These are phyloP conservation scores for Triplophysa dalaica DNA, from an alignment of 2,113 vertebrate genomes.

Conservation along the genomic window DNA sequence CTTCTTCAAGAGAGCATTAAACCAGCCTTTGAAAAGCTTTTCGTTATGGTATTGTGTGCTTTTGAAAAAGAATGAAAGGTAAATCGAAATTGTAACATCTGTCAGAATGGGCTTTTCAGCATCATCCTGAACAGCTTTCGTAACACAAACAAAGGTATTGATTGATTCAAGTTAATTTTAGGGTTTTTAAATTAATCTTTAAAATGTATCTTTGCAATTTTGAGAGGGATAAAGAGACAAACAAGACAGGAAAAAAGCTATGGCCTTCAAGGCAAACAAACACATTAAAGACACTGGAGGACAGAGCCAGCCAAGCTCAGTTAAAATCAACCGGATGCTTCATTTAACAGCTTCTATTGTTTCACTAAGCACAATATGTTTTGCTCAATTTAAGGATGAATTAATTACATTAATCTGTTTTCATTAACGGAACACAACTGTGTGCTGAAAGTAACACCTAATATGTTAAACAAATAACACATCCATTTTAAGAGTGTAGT, in stretches of 20 bases:
- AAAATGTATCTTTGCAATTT: conserved; percentile 63
- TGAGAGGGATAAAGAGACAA: conserved; percentile 50
- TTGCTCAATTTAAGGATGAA: conserved; percentile 21
- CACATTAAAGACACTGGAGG: conserved; percentile 70
- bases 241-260: conserved; percentile 60
- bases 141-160: conserved; percentile 75
- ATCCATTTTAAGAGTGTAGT: neutral
- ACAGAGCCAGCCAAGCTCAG: conserved; percentile 72
- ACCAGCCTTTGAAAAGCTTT: conserved; percentile 78
- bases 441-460: too few relatives aligned
- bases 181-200: conserved; percentile 70
- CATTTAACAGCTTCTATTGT: conserved; percentile 73
- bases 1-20: conserved; percentile 66
- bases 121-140: conserved; percentile 62
- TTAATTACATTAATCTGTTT: neutral
- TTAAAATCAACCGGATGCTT: conserved; percentile 76
- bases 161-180: conserved; percentile 73
- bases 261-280: conserved; percentile 72
- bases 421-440: neutral
- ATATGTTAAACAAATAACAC: too few relatives aligned
- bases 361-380: conserved; percentile 63
- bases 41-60: conserved; percentile 73
- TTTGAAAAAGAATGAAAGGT: conserved; percentile 74
- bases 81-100: conserved; percentile 78
- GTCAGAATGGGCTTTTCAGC: conserved; percentile 60